phyloP scores from a whole-genome alignment of 1,140 invertebrate genomes.

The Geopemphigus sp. region DNA sequence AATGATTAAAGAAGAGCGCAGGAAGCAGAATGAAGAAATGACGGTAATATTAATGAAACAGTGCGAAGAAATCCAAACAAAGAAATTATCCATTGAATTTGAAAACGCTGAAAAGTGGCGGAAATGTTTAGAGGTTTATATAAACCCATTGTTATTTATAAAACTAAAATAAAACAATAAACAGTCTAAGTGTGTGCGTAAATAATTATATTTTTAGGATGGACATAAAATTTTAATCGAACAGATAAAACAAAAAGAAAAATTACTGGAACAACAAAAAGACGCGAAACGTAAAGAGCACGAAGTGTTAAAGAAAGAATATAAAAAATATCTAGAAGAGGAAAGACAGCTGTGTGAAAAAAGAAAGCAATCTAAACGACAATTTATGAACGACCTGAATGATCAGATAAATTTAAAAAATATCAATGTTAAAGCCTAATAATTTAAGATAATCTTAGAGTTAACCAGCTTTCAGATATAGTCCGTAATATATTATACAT shows the following conservation, averaged over 20 bases:
- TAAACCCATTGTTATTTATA: no score
- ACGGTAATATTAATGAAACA: not conserved
- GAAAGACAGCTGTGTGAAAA: not conserved
- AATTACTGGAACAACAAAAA: not conserved
- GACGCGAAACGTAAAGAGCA: not conserved
- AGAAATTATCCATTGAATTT: not conserved
- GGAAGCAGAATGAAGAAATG: conserved; percentile 19
- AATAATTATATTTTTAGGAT: not conserved
- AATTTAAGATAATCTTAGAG: no score
- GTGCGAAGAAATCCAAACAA: conserved; percentile 8
- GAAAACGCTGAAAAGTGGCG: not conserved
- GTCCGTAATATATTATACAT: no score
- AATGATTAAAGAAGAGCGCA: conserved; percentile 36
- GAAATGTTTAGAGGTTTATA: conserved; percentile 1
- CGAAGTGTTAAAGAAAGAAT: not conserved
- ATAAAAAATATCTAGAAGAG: not conserved
- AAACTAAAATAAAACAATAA: no score
- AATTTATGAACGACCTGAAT: not conserved
- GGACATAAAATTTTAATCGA: not conserved
- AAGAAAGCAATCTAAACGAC: not conserved
- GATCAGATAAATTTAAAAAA: not conserved
- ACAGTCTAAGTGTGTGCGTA: no score
- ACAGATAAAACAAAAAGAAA: not conserved
- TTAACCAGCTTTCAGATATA: no score
- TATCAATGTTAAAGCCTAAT: no score